Evolutionary conservation across 2,797 vertebrate genomes (phyloP), one percentile per base, ranked within the genome.

Genomic region (Menidia menidia): DNA sequence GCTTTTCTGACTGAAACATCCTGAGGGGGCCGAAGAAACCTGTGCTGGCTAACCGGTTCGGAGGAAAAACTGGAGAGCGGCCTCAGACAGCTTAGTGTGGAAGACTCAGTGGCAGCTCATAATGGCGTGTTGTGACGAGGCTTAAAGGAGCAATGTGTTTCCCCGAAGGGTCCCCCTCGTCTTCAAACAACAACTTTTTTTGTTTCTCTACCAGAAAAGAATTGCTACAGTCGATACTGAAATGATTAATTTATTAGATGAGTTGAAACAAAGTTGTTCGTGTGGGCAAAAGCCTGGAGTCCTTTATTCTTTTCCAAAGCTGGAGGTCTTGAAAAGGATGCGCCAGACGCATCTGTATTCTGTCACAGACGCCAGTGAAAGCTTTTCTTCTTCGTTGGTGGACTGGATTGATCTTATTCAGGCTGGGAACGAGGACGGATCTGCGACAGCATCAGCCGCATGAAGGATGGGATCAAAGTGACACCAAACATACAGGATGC

Each of bases 61-160:
- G 56, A 59, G 51, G 68, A 71, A 69, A 62, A 83, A 60, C 74
- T 81, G 81, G 83, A 87, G 60, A n/a, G 60, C 63, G 66, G 85
- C 82, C 78, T 81, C 71, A 75, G 75, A 76, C 60, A 51, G 74
- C 77, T 76, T 71, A 4, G 68, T 60, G 70, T 79, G 71, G 69
- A 58, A 71, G 78, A 82, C 75, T 44, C 66, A 78, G 73, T n/a
- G 73, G 57, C 68, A 70, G 74, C 77, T 82, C 75, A 66, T 57
- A 60, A 25, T 33, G 64, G 13, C 65, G 70, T 71, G 68, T 57
- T 67, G 71, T 65, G 62, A 58, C 47, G 65, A 71, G 64, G 53
- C 54, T 71, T 69, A 51, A 72, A 76, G 60, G 55, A 60, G 62
- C 64, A 67, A 75, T 53, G 11, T 25, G 61, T 81, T 70, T n/a